Base-by-base conservation (phyloP, 1,140 invertebrate species). In the Homarus americanus region DNA sequence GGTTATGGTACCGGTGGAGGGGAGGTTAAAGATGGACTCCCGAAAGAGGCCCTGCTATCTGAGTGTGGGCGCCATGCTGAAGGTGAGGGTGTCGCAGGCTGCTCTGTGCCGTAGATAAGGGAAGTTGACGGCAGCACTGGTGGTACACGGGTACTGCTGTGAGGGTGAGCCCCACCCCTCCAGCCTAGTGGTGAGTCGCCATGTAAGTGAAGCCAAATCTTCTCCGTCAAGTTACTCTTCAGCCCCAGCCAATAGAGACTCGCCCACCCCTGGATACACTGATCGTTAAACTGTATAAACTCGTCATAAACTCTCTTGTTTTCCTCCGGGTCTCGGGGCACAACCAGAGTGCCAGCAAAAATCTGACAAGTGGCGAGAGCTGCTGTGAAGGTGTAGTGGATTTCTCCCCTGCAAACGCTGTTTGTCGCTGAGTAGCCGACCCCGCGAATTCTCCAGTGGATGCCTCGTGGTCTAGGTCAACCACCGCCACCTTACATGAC, bases 241-340 rank as follows among this genome's bases (percentile, higher is more conserved):
- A 76, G 40, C 0, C 88, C 88, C 15, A 84, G n/a, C 88, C 88
- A 90, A 49, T 84, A 90, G 17, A 84, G 49, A 9, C 20, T 49
- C 32, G 34, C 34, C 36, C 34, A 78, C 17, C 38, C 44, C n/a
- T 73, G 58, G 7, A 32, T 58, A n/a, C 88, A 90, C 20, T 73
- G 15, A 24, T 73, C 24, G 32, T 40, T 75, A 38, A 90, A 90
- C 34, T 63, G 10, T 20, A 32, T 38, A 36, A 63, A 75, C 44
- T 76, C 36, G 58, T 83, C 82, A 63, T n/a, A 76, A n/a, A 83
- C 36, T 7, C 38, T 32, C 44, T 38, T 75, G 53, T 90, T 83
- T 40, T 83, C 80, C 12, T 58, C 36, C 24, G 34, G 41, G 72
- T 34, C 82, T 58, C 36, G 24, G 20, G 88, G 88, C 1, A 90